phyloP scores from a whole-genome alignment of 2,113 vertebrate genomes.

The Synodontis membranacea region DNA sequence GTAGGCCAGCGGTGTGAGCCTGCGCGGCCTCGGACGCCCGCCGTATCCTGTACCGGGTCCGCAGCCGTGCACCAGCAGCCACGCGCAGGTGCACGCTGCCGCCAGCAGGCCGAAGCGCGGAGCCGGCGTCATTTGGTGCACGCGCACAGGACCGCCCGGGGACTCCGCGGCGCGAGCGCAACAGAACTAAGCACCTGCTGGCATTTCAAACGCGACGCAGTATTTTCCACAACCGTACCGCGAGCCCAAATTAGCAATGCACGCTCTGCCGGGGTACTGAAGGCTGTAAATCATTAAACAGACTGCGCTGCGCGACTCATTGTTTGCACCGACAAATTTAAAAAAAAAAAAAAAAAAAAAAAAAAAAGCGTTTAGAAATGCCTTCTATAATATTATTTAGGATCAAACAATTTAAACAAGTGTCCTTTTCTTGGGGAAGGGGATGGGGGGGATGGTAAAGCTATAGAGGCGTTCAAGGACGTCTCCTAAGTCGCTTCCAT shows the following conservation, averaged over 20 bases:
- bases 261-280: conserved; percentile 9
- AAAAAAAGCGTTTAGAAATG: background rate
- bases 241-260: conserved; percentile 40
- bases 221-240: conserved; percentile 41
- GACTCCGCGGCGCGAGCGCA: conserved; percentile 57
- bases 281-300: conserved; percentile 46
- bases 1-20: conserved; percentile 88
- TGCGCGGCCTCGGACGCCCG: conserved; percentile 80
- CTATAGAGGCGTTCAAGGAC: conserved; percentile 1
- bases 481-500: conserved; percentile 8
- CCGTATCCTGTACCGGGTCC: conserved; percentile 86
- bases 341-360: too few relatives aligned
- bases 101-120: conserved; percentile 73
- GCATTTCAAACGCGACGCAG: conserved; percentile 58
- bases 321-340: conserved; percentile 17
- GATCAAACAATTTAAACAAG: background rate
- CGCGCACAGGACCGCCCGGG: conserved; percentile 59
- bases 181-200: conserved; percentile 59
- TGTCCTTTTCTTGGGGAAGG: background rate
- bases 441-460: background rate
- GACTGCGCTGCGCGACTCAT: conserved; percentile 20
- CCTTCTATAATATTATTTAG: background rate
- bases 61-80: conserved; percentile 78
- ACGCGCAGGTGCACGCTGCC: conserved; percentile 72
- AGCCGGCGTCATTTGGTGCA: conserved; percentile 74